A percentile compares a stretch with the other conserved stretches of the same genome.
Evolutionary conservation across 2,888 invertebrate genomes (phyloP).

Genomic region (Melieria picta): DNA sequence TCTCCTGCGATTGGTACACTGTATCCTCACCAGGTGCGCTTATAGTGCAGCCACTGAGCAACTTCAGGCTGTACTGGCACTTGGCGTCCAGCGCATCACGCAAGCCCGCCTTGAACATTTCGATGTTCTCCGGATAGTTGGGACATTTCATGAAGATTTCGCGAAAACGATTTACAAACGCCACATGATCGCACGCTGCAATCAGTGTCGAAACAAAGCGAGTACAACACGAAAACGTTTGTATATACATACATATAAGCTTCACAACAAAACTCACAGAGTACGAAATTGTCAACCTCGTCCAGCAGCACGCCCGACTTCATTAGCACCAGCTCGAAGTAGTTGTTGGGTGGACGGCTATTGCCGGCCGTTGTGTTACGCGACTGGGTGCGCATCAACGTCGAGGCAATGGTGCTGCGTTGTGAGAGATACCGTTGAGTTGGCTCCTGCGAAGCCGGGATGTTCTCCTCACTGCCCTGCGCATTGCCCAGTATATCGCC

Average conservation of each 20-base stretch:
- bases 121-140: slow-evolving; percentile 70
- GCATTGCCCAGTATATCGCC: slow-evolving; percentile 42
- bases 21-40: slow-evolving; percentile 57
- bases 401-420: slow-evolving; percentile 56
- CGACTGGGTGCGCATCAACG: slow-evolving; percentile 58
- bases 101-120: slow-evolving; percentile 69
- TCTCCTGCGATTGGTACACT: slow-evolving; percentile 67
- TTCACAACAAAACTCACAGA: slow-evolving; percentile 46
- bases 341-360: slow-evolving; percentile 59
- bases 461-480: slow-evolving; percentile 58
- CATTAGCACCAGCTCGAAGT: slow-evolving; percentile 61
- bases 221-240: not conserved
- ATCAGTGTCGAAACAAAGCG: not conserved
- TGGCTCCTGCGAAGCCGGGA: slow-evolving; percentile 63
- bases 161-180: slow-evolving; percentile 68
- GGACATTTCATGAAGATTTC: slow-evolving; percentile 64
- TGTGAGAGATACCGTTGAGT: slow-evolving; percentile 65
- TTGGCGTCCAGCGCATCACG: slow-evolving; percentile 60
- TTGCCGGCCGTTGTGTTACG: slow-evolving; percentile 41
- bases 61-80: slow-evolving; percentile 53
- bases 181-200: slow-evolving; percentile 66
- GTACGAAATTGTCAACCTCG: slow-evolving; percentile 57
- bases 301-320: slow-evolving; percentile 61
- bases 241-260: not conserved
- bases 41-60: slow-evolving; percentile 61